Evolutionary conservation across 2,888 invertebrate species (phyloP).

Genomic region (Spodoptera exigua): DNA sequence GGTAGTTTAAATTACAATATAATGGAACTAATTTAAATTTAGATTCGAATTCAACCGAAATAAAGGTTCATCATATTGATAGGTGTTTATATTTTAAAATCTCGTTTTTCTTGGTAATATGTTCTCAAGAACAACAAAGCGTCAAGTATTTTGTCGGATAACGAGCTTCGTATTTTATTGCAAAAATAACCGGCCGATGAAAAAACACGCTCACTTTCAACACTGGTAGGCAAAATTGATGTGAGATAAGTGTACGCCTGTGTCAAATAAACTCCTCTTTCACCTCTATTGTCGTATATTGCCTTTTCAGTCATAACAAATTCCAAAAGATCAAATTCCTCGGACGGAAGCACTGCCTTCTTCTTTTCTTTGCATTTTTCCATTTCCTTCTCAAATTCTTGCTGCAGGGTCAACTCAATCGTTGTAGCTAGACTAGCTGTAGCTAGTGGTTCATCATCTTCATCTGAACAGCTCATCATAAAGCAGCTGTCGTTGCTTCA

Average conservation of each 20-base stretch:
- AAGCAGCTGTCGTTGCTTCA: conserved; percentile 5
- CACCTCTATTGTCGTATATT: conserved; percentile 27
- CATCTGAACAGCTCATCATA: conserved; percentile 6
- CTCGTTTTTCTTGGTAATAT: too few species aligned
- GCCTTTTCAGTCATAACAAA: conserved; percentile 32
- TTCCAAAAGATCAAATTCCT: conserved; percentile 26
- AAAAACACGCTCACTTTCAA: too few species aligned
- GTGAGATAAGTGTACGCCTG: conserved; percentile 26
- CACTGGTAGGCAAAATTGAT: too few species aligned
- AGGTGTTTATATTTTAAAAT: too few species aligned
- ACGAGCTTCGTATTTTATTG: conserved; percentile 23
- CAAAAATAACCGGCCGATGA: conserved; percentile 24
- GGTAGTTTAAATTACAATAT: too few species aligned
- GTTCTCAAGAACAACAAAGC: conserved; percentile 8
- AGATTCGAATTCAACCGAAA: too few species aligned
- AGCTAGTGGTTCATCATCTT: too few species aligned
- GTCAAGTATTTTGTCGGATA: conserved; percentile 16
- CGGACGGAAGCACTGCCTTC: too few species aligned
- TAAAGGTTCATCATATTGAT: too few species aligned
- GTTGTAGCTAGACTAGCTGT: too few species aligned
- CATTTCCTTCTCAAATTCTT: conserved; percentile 18
- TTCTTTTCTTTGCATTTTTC: too few species aligned
- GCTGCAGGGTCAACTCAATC: conserved; percentile 23
- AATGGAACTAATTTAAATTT: too few species aligned
- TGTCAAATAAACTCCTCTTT: conserved; percentile 32